Conservation (phyloP, 2,113 vertebrate genomes). For the Podarcis muralis region DNA sequence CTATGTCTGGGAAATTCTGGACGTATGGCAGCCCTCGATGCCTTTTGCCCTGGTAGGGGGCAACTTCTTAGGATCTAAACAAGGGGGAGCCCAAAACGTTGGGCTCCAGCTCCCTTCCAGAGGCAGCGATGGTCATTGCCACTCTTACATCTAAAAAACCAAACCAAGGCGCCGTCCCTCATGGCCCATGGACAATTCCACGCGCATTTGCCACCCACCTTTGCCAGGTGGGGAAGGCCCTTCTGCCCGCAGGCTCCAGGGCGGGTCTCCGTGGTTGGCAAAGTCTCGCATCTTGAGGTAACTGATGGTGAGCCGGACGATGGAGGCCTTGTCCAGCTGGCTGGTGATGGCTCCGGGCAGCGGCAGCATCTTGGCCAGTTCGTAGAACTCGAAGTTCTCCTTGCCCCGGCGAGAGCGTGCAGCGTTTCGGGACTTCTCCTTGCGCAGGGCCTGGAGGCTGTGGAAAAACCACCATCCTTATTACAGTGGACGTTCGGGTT, state of each 20-base stretch:
- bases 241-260: conserved; percentile 82
- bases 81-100: background rate
- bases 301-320: conserved; percentile 91
- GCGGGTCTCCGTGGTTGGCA: conserved; percentile 85
- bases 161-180: background rate
- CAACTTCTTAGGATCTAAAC: background rate
- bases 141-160: background rate
- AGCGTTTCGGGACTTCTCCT: conserved; percentile 91
- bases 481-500: too few relatives aligned
- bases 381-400: conserved; percentile 93
- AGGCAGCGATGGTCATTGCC: too few relatives aligned
- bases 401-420: conserved; percentile 90
- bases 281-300: conserved; percentile 92
- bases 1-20: too few relatives aligned
- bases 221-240: conserved; percentile 59
- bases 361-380: conserved; percentile 90
- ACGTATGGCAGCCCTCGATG: too few relatives aligned
- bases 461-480: background rate
- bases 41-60: too few relatives aligned
- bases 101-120: background rate
- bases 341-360: conserved; percentile 90
- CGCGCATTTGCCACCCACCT: background rate
- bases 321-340: conserved; percentile 92
- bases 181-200: too few relatives aligned
- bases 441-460: conserved; percentile 89